These are phyloP conservation scores for Euleptes europaea DNA, from an alignment of 2,113 vertebrate genomes.

Conservation along the genomic window DNA sequence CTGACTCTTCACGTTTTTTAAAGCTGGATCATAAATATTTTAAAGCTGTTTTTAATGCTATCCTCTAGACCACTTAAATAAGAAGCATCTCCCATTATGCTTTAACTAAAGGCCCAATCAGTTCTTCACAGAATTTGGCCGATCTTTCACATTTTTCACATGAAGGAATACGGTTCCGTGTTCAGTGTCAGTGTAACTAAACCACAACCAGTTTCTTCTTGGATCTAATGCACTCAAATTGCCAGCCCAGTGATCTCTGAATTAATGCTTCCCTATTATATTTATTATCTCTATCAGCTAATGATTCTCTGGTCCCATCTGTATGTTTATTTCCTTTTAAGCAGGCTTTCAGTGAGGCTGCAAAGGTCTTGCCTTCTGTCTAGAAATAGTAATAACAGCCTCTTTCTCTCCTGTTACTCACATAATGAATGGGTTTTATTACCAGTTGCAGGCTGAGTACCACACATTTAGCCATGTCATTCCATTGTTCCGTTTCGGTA, in stretches of 20 bases:
- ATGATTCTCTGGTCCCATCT: conserved; percentile 34
- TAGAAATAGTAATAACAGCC: conserved; percentile 23
- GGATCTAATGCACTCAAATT: conserved; percentile 39
- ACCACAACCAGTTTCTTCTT: not conserved
- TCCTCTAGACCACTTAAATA: not conserved
- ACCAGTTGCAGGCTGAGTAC: conserved; percentile 15
- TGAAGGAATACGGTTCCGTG: not conserved
- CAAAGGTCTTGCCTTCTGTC: conserved; percentile 26
- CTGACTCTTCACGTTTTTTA: not conserved
- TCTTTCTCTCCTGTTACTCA: conserved; percentile 16
- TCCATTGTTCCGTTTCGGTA: not conserved
- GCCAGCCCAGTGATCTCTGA: conserved; percentile 25
- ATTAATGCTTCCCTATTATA: conserved; percentile 33
- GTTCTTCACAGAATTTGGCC: not conserved
- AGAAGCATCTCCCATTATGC: not conserved
- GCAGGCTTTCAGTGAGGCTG: conserved; percentile 9
- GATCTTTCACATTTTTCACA: not conserved
- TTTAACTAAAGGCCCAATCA: not conserved
- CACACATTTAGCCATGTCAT: not conserved
- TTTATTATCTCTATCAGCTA: conserved; percentile 50
- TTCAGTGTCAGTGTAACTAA: not conserved
- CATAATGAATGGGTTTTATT: conserved; percentile 25
- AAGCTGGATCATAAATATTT: conserved; percentile 12
- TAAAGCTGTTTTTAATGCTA: conserved; percentile 1
- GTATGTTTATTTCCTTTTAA: conserved; percentile 44